Evolutionary conservation across 2,888 invertebrate genomes (phyloP).

Genomic region (Drosophila greeni): DNA sequence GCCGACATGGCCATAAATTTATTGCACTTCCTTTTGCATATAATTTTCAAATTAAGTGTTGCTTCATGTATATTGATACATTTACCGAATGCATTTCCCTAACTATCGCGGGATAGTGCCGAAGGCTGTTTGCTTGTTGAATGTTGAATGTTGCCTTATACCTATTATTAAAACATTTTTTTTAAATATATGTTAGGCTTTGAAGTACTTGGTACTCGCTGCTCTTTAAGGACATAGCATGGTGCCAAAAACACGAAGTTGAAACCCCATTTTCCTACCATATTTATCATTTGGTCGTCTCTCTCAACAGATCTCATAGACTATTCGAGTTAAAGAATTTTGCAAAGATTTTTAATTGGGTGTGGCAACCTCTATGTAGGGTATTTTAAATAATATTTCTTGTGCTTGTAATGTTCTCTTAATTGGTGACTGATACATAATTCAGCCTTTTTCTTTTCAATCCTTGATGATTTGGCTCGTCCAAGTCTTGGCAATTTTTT

Average conservation of each 20-base stretch:
- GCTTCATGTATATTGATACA: constrained; percentile 61
- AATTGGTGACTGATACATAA: neutral
- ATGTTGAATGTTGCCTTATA: neutral
- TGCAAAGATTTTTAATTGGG: neutral
- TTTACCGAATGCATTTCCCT: constrained; percentile 42
- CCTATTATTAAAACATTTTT: neutral
- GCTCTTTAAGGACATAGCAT: neutral
- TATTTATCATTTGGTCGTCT: too few species aligned
- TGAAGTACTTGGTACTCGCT: neutral
- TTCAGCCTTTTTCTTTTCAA: neutral
- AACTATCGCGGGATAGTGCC: constrained; percentile 3
- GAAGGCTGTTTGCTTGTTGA: constrained; percentile 8
- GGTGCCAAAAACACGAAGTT: too few species aligned
- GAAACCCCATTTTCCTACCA: too few species aligned
- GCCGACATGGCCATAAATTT: constrained; percentile 61
- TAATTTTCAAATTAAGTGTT: constrained; percentile 65
- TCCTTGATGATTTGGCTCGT: constrained; percentile 2
- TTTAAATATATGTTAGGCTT: neutral
- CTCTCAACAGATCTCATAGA: too few species aligned
- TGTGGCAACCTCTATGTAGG: neutral
- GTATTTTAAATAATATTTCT: too few species aligned
- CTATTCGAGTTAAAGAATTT: neutral
- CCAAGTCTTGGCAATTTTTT: constrained; percentile 11
- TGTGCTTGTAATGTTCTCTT: neutral
- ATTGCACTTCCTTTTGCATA: constrained; percentile 66